Base-by-base conservation (phyloP, 2,888 invertebrate genomes). In the Ischnura elegans region DNA sequence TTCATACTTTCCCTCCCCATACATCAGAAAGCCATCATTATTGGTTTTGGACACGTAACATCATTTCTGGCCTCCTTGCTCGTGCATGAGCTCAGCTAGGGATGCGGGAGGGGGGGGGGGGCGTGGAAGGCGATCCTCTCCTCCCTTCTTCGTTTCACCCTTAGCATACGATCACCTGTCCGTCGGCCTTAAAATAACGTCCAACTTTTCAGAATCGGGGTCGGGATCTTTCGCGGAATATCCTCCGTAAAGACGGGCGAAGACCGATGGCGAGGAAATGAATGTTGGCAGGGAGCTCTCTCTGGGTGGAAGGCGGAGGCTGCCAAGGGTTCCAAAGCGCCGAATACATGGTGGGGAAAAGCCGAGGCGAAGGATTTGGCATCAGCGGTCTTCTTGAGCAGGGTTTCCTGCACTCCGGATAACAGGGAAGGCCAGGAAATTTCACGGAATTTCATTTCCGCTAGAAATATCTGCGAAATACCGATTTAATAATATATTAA, bases 131-230 rank as follows among this genome's bases (percentile, higher is more conserved):
- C 10, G 10, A 1, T 10, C 36, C 25, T 8, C 6, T 10, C 36
- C 25, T 8, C 3, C 2, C 29, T 16, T 76, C 76, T 76, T 36
- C 76, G 36, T 76, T 76, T 76, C 76, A 36, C 36, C 76, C 76
- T 13, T 19, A n/a, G n/a, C 10, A 76, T 76, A 76, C 66, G 36
- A 76, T 76, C 66, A 76, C 76, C 76, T 76, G 76, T 76, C 76
- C 76, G 76, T 76, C 76, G 76, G 76, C 76, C 29, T 76, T 76
- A 76, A 76, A 76, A 76, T 61, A 61, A 61, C 61, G 25, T n/a
- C 61, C 76, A 76, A 76, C 36, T 36, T 76, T 36, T 76, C 76
- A 13, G 76, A 61, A 76, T 76, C 76, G n/a, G 29, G 29, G 76
- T 36, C 13, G 36, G 16, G 76, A 76, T 76, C 76, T 36, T 36